Base-by-base conservation (phyloP, 2,113 vertebrate species). In the Esox niger region DNA sequence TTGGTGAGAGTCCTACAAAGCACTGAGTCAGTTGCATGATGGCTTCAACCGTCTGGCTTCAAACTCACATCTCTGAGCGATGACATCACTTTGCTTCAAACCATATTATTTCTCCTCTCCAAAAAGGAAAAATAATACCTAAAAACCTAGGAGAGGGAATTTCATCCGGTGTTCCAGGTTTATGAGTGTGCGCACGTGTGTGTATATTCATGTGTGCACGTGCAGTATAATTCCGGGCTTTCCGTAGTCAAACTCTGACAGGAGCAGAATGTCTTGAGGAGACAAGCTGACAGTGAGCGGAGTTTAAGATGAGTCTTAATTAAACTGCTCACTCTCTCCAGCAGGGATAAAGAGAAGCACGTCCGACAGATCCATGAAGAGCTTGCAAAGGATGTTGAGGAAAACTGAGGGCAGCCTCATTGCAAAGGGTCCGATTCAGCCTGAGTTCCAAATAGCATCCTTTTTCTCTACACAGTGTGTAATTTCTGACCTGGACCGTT, bases 31-130 rank as follows among this genome's bases (percentile, higher is more conserved):
- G 77, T 83, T 70, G 74, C 73, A 60, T 73, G 79, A 79, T 71
- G 35, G 75, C 79, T 83, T 83, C 66, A 66, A 66, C 23, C 23
- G 77, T 64, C 60, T 43, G 10, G 71, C 72, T 78, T 72, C 79
- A 70, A 82, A 66, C 75, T 38, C 26, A 70, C 73, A 65, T 64
- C 68, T 77, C 81, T 84, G 49, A 79, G 68, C 68, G 60, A 52
- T 82, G 78, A 84, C 82, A 80, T 84, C 80, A 87, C 79, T 80
- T 62, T 73, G 63, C 59, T 60, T 63, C 54, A 71, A 77, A 72
- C 46, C 2, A 30, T 72, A 82, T 79, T 74, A 82, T 75, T 85
- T 69, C 72, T 55, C 47, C 56, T 67, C 71, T 31, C 11, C 30
- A 61, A 86, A 85, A 76, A n/a, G n/a, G n/a, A n/a, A n/a, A n/a